Percentiles rank a stretch among this genome's conserved stretches.
phyloP scores from a whole-genome alignment of 2,797 vertebrate species.

The Pangasius macronema region DNA sequence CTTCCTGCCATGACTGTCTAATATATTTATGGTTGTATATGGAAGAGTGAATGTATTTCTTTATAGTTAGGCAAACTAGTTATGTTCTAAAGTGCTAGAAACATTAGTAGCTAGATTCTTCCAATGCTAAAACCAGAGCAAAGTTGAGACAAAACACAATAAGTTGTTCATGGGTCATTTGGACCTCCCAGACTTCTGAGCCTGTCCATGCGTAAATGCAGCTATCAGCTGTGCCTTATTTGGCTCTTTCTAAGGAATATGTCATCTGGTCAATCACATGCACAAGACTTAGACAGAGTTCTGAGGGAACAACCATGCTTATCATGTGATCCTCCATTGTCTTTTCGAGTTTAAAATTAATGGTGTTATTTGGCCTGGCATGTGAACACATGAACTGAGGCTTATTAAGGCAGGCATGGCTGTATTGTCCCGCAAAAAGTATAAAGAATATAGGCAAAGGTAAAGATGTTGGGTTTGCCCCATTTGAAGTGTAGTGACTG shows the following conservation, averaged over 20 bases:
- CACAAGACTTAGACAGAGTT: conserved; percentile 19
- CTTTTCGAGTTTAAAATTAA: not conserved
- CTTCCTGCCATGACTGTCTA: conserved; percentile 16
- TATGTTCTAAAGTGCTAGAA: not conserved
- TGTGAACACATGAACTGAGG: not conserved
- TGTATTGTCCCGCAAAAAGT: not conserved
- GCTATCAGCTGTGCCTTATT: conserved; percentile 35
- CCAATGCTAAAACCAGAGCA: not conserved
- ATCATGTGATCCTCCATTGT: conserved; percentile 44
- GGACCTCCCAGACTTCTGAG: conserved; percentile 39
- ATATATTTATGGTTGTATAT: not conserved
- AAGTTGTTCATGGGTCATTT: conserved; percentile 33
- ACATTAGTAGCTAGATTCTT: too few species aligned
- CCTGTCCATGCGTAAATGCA: conserved; percentile 4
- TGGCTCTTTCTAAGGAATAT: conserved; percentile 5
- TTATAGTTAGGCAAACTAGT: not conserved
- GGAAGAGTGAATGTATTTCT: not conserved
- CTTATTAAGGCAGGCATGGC: not conserved
- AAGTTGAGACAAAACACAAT: conserved; percentile 13
- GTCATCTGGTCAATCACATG: conserved; percentile 47
- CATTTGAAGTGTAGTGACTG: not conserved
- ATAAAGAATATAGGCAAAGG: not conserved
- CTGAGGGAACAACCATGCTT: conserved; percentile 19
- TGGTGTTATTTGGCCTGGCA: not conserved
- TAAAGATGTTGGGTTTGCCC: not conserved